These are phyloP conservation scores for Drosophila subobscura DNA, from an alignment of 1,140 invertebrate genomes.

Conservation along the genomic window DNA sequence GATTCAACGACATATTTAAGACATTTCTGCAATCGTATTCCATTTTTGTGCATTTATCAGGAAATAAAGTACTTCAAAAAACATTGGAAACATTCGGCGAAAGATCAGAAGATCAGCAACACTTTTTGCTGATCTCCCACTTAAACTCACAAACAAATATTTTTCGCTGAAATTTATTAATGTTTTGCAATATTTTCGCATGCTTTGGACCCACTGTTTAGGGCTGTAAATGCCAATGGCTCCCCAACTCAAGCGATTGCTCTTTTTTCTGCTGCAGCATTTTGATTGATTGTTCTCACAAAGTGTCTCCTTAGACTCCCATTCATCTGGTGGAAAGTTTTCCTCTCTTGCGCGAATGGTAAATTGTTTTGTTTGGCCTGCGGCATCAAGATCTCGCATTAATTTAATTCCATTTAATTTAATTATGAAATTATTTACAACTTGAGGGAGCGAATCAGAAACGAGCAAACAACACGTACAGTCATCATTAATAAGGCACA, in stretches of 20 bases:
- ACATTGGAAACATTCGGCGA: too few relatives aligned
- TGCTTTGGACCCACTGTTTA: slow-evolving; percentile 12
- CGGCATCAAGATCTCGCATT: slow-evolving; percentile 23
- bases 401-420: slow-evolving; percentile 60
- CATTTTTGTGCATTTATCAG: too few relatives aligned
- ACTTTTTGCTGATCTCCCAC: too few relatives aligned
- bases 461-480: slow-evolving; percentile 33
- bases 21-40: too few relatives aligned
- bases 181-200: neutral
- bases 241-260: slow-evolving; percentile 41
- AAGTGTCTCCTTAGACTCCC: slow-evolving; percentile 41
- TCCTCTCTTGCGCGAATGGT: slow-evolving; percentile 14
- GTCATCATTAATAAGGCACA: slow-evolving; percentile 48
- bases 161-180: too few relatives aligned
- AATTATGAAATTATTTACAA: slow-evolving; percentile 65
- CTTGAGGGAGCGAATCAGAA: slow-evolving; percentile 5
- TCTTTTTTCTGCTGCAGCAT: slow-evolving; percentile 26
- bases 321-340: slow-evolving; percentile 48
- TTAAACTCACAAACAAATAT: too few relatives aligned
- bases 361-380: slow-evolving; percentile 35
- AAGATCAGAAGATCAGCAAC: too few relatives aligned
- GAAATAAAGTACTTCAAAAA: too few relatives aligned
- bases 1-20: too few relatives aligned
- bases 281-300: slow-evolving; percentile 61
- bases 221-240: slow-evolving; percentile 35